Percentiles rank a stretch among this genome's conserved stretches.
These are phyloP conservation scores for Gymnothorax reevesii DNA, from an alignment of 2,797 vertebrate genomes.

Conservation along the genomic window DNA sequence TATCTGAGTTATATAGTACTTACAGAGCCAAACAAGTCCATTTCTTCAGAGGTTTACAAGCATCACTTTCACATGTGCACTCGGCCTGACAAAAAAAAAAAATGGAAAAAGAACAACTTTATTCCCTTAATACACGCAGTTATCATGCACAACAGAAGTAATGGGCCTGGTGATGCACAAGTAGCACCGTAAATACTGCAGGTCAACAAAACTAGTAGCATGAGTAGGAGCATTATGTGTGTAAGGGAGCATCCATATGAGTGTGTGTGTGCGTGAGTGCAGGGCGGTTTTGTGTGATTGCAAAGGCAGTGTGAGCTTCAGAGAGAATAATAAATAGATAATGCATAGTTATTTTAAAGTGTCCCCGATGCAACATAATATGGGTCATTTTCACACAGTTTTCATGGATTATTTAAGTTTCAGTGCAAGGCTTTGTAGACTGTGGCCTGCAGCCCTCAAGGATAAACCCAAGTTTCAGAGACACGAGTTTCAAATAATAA, in stretches of 20 bases:
- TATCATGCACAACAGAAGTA: neutral
- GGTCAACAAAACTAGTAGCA: neutral
- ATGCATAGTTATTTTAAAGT: too few species aligned
- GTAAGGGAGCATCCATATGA: too few species aligned
- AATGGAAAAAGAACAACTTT: slow-evolving; percentile 29
- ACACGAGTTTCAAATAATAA: slow-evolving; percentile 28
- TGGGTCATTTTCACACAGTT: neutral
- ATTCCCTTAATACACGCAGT: neutral
- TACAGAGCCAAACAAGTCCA: slow-evolving; percentile 69
- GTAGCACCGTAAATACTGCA: neutral
- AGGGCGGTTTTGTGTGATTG: too few species aligned
- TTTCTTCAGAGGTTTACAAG: slow-evolving; percentile 46
- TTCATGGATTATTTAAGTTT: slow-evolving; percentile 24
- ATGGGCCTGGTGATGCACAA: neutral
- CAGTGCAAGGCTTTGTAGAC: slow-evolving; percentile 1
- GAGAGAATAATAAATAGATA: too few species aligned
- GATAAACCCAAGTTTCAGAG: slow-evolving; percentile 14
- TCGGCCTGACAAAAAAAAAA: slow-evolving; percentile 10
- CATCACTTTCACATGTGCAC: neutral
- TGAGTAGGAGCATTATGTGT: neutral
- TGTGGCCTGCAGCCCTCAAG: slow-evolving; percentile 5
- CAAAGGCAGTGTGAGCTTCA: too few species aligned
- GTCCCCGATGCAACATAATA: too few species aligned
- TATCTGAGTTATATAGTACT: slow-evolving; percentile 66
- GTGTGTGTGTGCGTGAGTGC: too few species aligned